Evolutionary conservation across 2,113 vertebrate genomes (phyloP), one percentile per base, ranked within the genome.

Genomic region (Choloepus hoffmanni): DNA sequence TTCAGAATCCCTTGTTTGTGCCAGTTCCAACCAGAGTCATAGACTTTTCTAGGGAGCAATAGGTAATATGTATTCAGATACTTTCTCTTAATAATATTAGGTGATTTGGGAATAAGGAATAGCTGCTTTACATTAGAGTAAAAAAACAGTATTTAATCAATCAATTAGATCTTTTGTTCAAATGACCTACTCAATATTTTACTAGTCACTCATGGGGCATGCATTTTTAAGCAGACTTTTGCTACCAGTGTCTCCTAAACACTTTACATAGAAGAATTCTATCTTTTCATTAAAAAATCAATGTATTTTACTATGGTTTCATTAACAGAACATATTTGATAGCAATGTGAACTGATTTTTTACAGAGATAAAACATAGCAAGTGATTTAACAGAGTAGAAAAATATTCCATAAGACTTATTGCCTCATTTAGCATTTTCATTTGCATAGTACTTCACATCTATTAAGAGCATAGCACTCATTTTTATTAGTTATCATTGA

Each of bases 341-440:
- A 45, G 60, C 50, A 93, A 87, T 91, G 28, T 77, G 43, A 94
- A 45, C 43, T 55, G 11, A 79, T 82, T 81, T 91, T 90, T 90
- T 88, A 81, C 14, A 8, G 36, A 95, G 28, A 50, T 89, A 7
- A 58, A 83, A 65, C 13, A 89, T 60, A 21, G 36, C 33, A 93
- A 76, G 19, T 18, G 74, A 87, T 93, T 96, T 92, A 96, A 72
- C 28, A 88, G 48, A 96, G 78, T 28, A 91, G 53, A 87, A 82
- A 95, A 79, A 84, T 53, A 77, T 43, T 67, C 45, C 82, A 45
- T 85, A 48, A 92, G 28, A 90, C 8, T 73, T 55, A 67, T 24
- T 79, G 40, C 53, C 43, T 90, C 85, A 90, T 95, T 96, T 94
- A 92, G 10, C 79, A 87, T 33, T 95, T 81, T 58, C 13, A 89